Evolutionary conservation across 2,888 invertebrate genomes (phyloP), one percentile per base, ranked within the genome.

Genomic region (Ochropleura plecta): DNA sequence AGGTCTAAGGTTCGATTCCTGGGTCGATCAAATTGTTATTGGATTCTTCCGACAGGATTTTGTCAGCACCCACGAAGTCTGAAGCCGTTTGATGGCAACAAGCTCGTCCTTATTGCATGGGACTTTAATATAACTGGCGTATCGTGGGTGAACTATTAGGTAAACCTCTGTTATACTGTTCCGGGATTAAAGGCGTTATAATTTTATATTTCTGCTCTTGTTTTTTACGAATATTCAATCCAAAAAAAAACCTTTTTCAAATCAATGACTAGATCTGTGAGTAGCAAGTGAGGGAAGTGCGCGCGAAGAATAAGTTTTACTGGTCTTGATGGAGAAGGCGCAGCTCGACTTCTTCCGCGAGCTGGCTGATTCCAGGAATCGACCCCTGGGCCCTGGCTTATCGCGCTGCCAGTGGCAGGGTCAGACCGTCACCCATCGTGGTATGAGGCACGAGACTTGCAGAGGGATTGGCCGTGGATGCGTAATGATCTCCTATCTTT

Each of bases 311-410:
- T 12, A 14, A 1, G 0, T 68, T 64, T 10, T n/a, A 51, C 0
- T 2, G 30, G 30, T 30, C 30, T 30, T 30, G 30, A 82, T 82
- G 80, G 53, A 64, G 70, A 40, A 55, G 69, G 75, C 75, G 57
- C 67, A 78, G 44, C 57, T 72, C 7, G 70, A 68, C 0, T 68
- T 53, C 16, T 70, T 70, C 20, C 44, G 63, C 3, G 7, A 20
- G 8, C 10, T 74, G 0, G 76, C 79, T 0, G 63, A 72, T 0
- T 48, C 70, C 0, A 76, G 51, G 0, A 81, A 81, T 48, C 20
- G 85, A 87, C 57, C 84, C 85, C 0, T 87, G 87, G 85, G 86
- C 81, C 2, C 40, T 86, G 2, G 89, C 88, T 0, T 90, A 89
- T 8, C 63, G 86, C 0, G 79, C 62, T 0, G 87, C 88, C 0